Percentiles rank a stretch among this genome's conserved stretches.
These are phyloP conservation scores for Cheilosia grossa DNA, from an alignment of 2,888 invertebrate genomes.

Conservation along the genomic window DNA sequence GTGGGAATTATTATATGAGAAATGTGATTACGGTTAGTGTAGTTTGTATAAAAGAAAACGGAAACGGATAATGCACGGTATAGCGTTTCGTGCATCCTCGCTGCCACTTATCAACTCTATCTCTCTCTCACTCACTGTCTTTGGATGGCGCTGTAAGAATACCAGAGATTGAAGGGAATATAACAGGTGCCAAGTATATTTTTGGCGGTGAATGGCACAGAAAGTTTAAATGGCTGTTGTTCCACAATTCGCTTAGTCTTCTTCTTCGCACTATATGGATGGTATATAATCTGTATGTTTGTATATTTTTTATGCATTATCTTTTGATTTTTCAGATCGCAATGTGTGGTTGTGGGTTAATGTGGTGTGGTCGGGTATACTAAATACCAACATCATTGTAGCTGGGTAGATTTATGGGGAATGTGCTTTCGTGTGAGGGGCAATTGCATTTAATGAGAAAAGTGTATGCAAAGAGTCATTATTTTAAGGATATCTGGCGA, in stretches of 20 bases:
- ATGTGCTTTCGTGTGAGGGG: constrained; percentile 26
- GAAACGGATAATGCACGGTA: constrained; percentile 34
- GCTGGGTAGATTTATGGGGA: constrained; percentile 8
- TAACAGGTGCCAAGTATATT: constrained; percentile 59
- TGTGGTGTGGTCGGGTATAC: constrained; percentile 7
- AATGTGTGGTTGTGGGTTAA: constrained; percentile 22
- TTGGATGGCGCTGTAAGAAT: not conserved
- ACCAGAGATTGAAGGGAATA: constrained; percentile 18
- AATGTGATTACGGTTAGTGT: constrained; percentile 47
- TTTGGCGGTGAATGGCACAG: constrained; percentile 64
- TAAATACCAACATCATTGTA: not conserved
- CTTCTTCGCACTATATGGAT: constrained; percentile 4
- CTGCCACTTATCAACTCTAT: constrained; percentile 16
- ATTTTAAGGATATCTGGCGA: too few relatives aligned
- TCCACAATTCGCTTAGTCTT: constrained; percentile 26
- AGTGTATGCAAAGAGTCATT: not conserved
- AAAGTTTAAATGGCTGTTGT: constrained; percentile 54
- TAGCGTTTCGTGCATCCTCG: constrained; percentile 25
- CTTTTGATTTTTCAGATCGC: constrained; percentile 1
- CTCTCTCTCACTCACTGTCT: not conserved
- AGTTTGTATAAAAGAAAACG: constrained; percentile 38
- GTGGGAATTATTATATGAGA: constrained; percentile 28
- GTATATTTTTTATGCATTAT: constrained; percentile 4
- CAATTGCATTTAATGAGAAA: constrained; percentile 37
- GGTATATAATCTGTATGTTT: not conserved